phyloP scores from a whole-genome alignment of 2,113 vertebrate species.

The Sarotherodon lohbergeri region DNA sequence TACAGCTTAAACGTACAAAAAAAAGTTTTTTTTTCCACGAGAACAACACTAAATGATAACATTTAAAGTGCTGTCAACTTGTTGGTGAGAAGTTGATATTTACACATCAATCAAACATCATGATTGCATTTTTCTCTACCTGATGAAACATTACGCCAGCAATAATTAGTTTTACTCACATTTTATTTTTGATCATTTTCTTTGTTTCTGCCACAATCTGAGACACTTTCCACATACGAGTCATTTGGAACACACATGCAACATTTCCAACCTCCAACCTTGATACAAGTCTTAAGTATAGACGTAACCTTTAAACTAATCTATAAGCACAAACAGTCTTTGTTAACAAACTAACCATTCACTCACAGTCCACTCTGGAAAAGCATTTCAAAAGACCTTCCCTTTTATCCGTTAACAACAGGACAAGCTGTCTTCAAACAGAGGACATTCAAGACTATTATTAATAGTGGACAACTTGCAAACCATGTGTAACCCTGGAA shows the following conservation, averaged over 20 bases:
- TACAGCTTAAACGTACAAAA: background rate
- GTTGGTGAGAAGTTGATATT: background rate
- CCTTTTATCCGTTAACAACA: background rate
- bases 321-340: background rate
- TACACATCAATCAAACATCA: background rate
- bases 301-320: background rate
- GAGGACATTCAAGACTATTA: background rate
- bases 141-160: background rate
- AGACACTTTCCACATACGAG: background rate
- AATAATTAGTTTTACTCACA: background rate
- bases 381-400: background rate
- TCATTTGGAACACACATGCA: background rate
- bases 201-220: background rate
- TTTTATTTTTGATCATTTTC: background rate
- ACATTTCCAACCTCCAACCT: background rate
- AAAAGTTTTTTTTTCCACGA: rapidly evolving
- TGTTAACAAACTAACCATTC: background rate
- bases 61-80: background rate
- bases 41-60: background rate
- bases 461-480: background rate
- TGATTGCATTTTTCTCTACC: background rate
- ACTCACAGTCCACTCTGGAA: background rate
- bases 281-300: background rate
- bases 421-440: background rate
- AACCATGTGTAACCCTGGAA: background rate